Evolutionary conservation across 2,113 vertebrate species (phyloP).

Genomic region (Epinephelus fuscoguttatus): DNA sequence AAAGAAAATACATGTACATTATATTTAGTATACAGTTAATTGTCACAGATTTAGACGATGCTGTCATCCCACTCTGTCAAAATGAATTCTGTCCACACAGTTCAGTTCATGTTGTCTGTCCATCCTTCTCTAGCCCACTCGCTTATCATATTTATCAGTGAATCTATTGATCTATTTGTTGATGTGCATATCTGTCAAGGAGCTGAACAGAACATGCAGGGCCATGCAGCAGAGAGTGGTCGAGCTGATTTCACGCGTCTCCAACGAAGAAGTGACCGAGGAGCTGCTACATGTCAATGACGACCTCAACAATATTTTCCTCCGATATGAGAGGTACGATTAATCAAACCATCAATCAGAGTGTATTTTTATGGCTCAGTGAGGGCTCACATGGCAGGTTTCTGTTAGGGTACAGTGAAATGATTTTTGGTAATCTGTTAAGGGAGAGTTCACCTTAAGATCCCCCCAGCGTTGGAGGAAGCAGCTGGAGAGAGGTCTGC

Average conservation of each 20-base stretch:
- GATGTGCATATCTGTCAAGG: constrained; percentile 70
- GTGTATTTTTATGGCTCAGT: not conserved
- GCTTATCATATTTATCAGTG: not conserved
- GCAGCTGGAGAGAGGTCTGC: too few relatives aligned
- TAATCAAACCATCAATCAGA: not conserved
- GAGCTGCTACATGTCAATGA: constrained; percentile 97
- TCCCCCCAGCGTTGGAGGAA: too few relatives aligned
- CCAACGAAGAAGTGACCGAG: constrained; percentile 97
- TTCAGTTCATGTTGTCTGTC: too few relatives aligned
- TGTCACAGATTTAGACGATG: not conserved
- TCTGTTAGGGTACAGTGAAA: too few relatives aligned
- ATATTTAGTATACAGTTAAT: not conserved
- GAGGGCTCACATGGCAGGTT: too few relatives aligned
- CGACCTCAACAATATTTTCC: constrained; percentile 98
- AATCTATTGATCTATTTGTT: constrained; percentile 1
- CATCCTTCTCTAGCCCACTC: not conserved
- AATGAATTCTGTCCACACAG: too few relatives aligned
- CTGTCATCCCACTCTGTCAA: not conserved
- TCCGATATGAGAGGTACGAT: constrained; percentile 93
- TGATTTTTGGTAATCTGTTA: too few relatives aligned
- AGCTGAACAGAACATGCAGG: constrained; percentile 97
- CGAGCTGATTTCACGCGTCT: constrained; percentile 96
- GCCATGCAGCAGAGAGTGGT: constrained; percentile 98
- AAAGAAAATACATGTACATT: not conserved
- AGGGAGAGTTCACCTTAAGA: too few relatives aligned